Evolutionary conservation across 2,113 vertebrate species (phyloP), one percentile per base, ranked within the genome.

Genomic region (Catharus minimus): DNA sequence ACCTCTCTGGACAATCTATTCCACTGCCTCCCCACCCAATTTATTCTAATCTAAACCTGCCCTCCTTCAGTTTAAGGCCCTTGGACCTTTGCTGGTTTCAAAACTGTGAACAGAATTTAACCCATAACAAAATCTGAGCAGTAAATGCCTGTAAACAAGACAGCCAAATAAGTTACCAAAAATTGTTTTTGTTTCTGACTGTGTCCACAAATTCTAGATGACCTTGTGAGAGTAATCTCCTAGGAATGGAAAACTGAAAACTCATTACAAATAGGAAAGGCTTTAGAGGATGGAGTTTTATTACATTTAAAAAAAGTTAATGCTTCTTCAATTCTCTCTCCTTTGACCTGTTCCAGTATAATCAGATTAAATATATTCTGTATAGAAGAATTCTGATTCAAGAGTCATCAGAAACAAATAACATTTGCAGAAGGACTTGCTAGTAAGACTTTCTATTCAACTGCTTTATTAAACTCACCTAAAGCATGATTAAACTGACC

Each of bases 231-330:
- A 92, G 74, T 76, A 95, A 95, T 86, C 83, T 85, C 65, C 36
- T 19, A 61, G 71, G 76, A 92, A 89, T 50, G 61, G 55, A 92
- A 93, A 83, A 71, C 43, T 61, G 81, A 89, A 94, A 94, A 86
- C 41, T 84, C 88, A 94, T 94, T 96, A 57, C 67, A 82, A 73
- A 53, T 82, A 85, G 61, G 83, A 86, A 92, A 84, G 38, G 72
- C 69, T 95, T 90, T 80, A 78, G 61, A 94, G 50, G 32, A 81
- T n/a, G 68, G 71, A 91, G 44, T 93, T 91, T 96, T 94, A 94
- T 96, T 96, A 88, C 68, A 55, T 97, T 95, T 95, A 61, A 50
- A 71, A 71, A 79, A 90, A 95, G 58, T 79, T 78, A 95, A 96
- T 93, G 64, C 83, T 57, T 78, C 77, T 95, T 90, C 82, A 88